A percentile compares a stretch with the other conserved stretches of the same genome.
Evolutionary conservation across 2,113 vertebrate species (phyloP).

Genomic region (Ochotona curzoniae): DNA sequence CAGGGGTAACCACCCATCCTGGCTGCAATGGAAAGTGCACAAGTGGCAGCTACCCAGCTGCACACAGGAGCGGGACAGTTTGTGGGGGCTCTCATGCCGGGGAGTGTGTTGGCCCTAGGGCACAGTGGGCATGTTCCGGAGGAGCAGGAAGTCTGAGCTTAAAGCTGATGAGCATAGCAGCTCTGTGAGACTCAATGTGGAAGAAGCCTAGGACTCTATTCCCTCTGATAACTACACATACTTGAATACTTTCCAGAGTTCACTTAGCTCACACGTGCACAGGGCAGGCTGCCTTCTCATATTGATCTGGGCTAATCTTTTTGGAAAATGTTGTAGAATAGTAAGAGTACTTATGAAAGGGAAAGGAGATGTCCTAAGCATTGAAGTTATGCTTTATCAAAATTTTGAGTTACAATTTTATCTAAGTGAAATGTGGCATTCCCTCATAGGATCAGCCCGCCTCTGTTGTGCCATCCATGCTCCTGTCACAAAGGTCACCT

Average conservation of each 20-base stretch:
- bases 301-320: not conserved
- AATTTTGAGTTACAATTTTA: constrained; percentile 33
- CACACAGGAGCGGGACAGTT: not conserved
- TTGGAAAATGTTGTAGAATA: not conserved
- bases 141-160: not conserved
- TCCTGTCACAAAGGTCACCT: not conserved
- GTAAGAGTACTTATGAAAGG: not conserved
- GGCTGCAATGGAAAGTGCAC: not conserved
- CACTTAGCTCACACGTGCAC: not conserved
- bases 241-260: not conserved
- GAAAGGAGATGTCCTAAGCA: not conserved
- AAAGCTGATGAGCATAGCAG: not conserved
- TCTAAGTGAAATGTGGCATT: not conserved
- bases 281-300: not conserved
- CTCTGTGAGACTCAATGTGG: not conserved
- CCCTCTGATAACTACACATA: not conserved
- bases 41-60: not conserved
- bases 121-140: not conserved
- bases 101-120: not conserved
- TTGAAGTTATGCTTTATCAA: not conserved
- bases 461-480: not conserved
- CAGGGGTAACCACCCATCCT: not conserved
- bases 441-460: not conserved
- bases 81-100: not conserved
- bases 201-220: not conserved